Evolutionary conservation across 2,113 vertebrate genomes (phyloP).

Genomic region (Phodopus roborovskii): DNA sequence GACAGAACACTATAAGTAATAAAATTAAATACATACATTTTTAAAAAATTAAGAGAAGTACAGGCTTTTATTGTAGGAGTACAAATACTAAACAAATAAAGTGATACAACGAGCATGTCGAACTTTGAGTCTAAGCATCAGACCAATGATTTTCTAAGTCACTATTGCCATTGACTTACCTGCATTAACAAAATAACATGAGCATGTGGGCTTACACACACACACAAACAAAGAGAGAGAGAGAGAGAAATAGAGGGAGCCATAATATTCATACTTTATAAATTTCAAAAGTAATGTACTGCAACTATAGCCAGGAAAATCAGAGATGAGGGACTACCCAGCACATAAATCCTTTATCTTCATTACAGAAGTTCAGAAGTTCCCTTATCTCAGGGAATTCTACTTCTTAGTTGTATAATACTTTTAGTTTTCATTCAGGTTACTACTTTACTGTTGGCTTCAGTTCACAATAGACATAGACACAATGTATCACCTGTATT

Average conservation of each 20-base stretch:
- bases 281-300: not conserved
- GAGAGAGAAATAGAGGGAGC: not conserved
- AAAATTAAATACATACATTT: too few species aligned
- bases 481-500: rapidly evolving
- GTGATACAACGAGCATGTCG: not conserved
- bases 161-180: not conserved
- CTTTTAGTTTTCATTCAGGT: not conserved
- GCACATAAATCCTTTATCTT: not conserved
- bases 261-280: not conserved
- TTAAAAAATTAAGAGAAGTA: not conserved
- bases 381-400: not conserved
- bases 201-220: too few species aligned
- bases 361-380: not conserved
- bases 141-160: not conserved
- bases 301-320: not conserved
- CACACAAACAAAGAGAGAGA: not conserved
- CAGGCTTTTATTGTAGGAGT: not conserved
- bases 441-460: not conserved
- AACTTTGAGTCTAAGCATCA: not conserved
- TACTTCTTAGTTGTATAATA: not conserved
- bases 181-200: not conserved
- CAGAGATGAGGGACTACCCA: not conserved
- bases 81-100: not conserved
- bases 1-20: too few species aligned
- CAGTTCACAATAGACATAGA: not conserved